Percentiles rank a stretch among this genome's conserved stretches.
Evolutionary conservation across 2,797 vertebrate genomes (phyloP).

Genomic region (Mionectes olivaceus): DNA sequence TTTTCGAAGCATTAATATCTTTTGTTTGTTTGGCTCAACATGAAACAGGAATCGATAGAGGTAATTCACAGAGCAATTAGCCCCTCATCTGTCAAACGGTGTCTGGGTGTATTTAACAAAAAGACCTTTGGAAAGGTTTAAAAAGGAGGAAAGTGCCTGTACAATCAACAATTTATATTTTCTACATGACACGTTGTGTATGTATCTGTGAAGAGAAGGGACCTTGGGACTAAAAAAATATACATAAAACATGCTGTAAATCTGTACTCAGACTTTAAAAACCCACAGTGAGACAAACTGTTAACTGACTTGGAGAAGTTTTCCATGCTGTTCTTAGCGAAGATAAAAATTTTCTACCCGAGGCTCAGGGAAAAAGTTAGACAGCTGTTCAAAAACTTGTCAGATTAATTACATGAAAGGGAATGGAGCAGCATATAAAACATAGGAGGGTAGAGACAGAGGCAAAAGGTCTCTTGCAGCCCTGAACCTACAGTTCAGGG

Average conservation of each 20-base stretch:
- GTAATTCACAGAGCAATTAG: conserved; percentile 92
- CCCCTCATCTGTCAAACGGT: conserved; percentile 88
- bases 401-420: conserved; percentile 44
- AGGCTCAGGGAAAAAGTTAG: conserved; percentile 18
- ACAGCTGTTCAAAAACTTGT: conserved; percentile 52
- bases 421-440: conserved; percentile 11
- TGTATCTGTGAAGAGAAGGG: conserved; percentile 80
- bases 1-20: conserved; percentile 90
- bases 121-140: conserved; percentile 86
- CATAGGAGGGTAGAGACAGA: neutral
- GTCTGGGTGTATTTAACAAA: conserved; percentile 87
- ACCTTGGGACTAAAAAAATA: conserved; percentile 81
- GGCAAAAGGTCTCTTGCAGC: conserved; percentile 5
- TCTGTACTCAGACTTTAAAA: conserved; percentile 74
- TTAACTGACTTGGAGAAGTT: conserved; percentile 67
- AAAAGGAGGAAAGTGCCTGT: conserved; percentile 82
- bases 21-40: conserved; percentile 92
- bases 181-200: conserved; percentile 84
- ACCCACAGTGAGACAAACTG: conserved; percentile 56
- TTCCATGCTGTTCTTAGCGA: conserved; percentile 10
- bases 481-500: neutral
- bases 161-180: conserved; percentile 87
- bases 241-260: conserved; percentile 81
- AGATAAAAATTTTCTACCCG: conserved; percentile 3
- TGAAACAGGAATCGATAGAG: conserved; percentile 92